Evolutionary conservation across 2,888 invertebrate genomes (phyloP).

Genomic region (Drosophila histrio): DNA sequence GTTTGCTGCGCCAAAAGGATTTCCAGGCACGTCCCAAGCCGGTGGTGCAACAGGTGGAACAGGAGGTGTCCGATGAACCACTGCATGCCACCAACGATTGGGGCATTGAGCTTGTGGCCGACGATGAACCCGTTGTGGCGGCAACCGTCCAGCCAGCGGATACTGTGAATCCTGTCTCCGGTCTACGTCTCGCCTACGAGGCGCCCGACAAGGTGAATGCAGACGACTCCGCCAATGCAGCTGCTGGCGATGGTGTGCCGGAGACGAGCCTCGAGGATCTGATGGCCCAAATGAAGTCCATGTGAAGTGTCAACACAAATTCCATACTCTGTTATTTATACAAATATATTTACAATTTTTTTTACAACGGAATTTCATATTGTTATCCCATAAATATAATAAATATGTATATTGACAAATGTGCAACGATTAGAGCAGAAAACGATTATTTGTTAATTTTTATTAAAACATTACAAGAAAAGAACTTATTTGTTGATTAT

Average conservation of each 20-base stretch:
- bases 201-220: conserved; percentile 85
- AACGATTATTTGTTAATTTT: too few species aligned
- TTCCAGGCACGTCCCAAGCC: conserved; percentile 85
- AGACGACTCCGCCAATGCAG: conserved; percentile 67
- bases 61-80: conserved; percentile 85
- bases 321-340: conserved; percentile 44
- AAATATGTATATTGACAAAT: not conserved
- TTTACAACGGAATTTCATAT: conserved; percentile 21
- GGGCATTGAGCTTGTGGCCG: conserved; percentile 90
- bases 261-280: conserved; percentile 91
- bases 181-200: conserved; percentile 89
- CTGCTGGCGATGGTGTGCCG: conserved; percentile 83
- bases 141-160: not conserved
- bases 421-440: not conserved
- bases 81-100: conserved; percentile 96
- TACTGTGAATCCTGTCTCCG: conserved; percentile 44
- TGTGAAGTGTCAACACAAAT: conserved; percentile 85
- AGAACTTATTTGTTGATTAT: too few species aligned
- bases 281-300: conserved; percentile 95
- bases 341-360: conserved; percentile 38
- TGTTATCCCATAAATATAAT: conserved; percentile 6
- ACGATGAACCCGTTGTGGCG: conserved; percentile 83
- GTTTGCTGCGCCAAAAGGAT: conserved; percentile 89
- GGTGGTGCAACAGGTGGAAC: conserved; percentile 58
- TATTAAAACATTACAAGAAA: too few species aligned